Conservation (phyloP, 2,797 vertebrate genomes). For the Cyprinodon diabolis region DNA sequence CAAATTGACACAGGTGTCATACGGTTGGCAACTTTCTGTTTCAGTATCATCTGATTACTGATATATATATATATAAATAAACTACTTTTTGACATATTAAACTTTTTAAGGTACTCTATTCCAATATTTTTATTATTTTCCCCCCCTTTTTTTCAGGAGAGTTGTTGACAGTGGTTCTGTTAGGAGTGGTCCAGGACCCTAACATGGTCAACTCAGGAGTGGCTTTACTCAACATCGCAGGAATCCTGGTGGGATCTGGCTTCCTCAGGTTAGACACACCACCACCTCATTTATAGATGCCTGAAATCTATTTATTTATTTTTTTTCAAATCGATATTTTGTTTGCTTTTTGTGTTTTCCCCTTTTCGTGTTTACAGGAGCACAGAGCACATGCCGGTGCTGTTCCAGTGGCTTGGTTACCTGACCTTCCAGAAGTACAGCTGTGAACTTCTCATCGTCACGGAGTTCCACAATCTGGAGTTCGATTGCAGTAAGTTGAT, state of each 20-base stretch:
- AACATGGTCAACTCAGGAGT: constrained; percentile 90
- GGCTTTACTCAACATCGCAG: constrained; percentile 89
- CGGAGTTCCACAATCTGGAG: constrained; percentile 89
- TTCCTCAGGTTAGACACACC: constrained; percentile 85
- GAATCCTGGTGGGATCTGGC: constrained; percentile 89
- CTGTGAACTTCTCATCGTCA: constrained; percentile 92
- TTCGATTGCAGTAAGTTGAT: constrained; percentile 92
- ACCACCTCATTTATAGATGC: not conserved
- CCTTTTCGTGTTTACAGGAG: constrained; percentile 75
- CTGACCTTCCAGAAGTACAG: constrained; percentile 96
- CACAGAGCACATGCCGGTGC: constrained; percentile 86
- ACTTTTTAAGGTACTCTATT: not conserved
- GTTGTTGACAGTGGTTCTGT: constrained; percentile 85
- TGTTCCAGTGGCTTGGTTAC: constrained; percentile 91
- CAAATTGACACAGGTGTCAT: too few relatives aligned
- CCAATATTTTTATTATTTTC: not conserved
- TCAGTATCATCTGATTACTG: not conserved
- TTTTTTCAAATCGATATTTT: not conserved
- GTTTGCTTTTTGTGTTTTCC: not conserved
- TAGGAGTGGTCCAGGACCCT: constrained; percentile 90
- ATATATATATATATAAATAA: not conserved
- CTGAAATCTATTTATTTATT: not conserved
- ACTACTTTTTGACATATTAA: not conserved
- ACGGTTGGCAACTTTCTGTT: not conserved
- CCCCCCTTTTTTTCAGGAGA: constrained; percentile 76